These are phyloP conservation scores for Takifugu ocellatus DNA, from an alignment of 2,797 vertebrate species.

Conservation along the genomic window DNA sequence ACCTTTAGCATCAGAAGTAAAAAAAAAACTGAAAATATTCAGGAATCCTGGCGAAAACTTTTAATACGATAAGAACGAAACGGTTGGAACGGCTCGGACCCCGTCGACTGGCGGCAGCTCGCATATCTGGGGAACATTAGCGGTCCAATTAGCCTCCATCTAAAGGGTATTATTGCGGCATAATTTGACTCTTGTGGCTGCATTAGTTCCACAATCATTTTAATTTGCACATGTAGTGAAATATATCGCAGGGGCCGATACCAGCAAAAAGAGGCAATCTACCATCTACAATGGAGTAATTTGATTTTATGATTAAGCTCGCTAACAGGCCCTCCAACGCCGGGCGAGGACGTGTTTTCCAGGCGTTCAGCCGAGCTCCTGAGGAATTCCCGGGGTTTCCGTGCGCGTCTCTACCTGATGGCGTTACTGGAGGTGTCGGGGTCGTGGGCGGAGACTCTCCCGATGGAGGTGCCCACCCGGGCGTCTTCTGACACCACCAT, in stretches of 20 bases:
- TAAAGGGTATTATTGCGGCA: slow-evolving; percentile 70
- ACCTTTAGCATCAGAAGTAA: too few species aligned
- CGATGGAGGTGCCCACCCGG: slow-evolving; percentile 86
- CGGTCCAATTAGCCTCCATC: slow-evolving; percentile 69
- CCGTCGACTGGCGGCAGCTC: slow-evolving; percentile 39
- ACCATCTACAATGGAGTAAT: slow-evolving; percentile 71
- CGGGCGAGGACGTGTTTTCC: slow-evolving; percentile 33
- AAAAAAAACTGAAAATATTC: not conserved
- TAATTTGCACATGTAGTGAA: slow-evolving; percentile 69
- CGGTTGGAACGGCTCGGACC: slow-evolving; percentile 32
- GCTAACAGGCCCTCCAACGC: slow-evolving; percentile 61
- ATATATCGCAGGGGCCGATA: slow-evolving; percentile 61
- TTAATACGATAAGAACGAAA: slow-evolving; percentile 7
- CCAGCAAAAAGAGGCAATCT: slow-evolving; percentile 72
- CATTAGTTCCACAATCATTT: slow-evolving; percentile 75
- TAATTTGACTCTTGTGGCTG: slow-evolving; percentile 73
- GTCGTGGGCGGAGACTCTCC: slow-evolving; percentile 88
- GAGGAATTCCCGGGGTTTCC: not conserved
- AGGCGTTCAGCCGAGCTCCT: not conserved
- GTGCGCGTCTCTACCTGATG: slow-evolving; percentile 78
- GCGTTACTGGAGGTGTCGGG: slow-evolving; percentile 86
- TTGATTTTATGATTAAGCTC: slow-evolving; percentile 76
- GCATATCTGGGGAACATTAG: slow-evolving; percentile 59
- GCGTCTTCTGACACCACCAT: slow-evolving; percentile 92
- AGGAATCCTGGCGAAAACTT: too few species aligned